phyloP scores from a whole-genome alignment of 1,140 invertebrate genomes.

The Lepidurus arcticus region DNA sequence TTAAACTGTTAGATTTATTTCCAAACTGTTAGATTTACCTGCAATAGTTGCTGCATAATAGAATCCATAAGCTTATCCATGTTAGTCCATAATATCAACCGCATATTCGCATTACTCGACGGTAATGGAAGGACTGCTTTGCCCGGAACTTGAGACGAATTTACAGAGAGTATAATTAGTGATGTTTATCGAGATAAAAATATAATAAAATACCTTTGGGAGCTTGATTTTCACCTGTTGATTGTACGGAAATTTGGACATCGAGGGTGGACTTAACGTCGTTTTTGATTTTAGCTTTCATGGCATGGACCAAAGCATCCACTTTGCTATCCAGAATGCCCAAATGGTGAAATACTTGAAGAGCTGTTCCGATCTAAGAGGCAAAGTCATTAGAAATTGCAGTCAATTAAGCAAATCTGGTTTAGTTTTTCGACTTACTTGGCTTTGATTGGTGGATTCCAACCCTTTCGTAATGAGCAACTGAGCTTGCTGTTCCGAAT shows the following conservation, averaged over 20 bases:
- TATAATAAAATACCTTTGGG: conserved; percentile 33
- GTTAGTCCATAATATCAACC: conserved; percentile 68
- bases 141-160: conserved; percentile 25
- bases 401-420: conserved; percentile 20
- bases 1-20: conserved; percentile 36
- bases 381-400: conserved; percentile 32
- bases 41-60: conserved; percentile 60
- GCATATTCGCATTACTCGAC: conserved; percentile 42
- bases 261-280: conserved; percentile 56
- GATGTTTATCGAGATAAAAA: background rate
- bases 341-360: conserved; percentile 68
- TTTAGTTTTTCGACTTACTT: conserved; percentile 42
- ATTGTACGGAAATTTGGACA: conserved; percentile 45
- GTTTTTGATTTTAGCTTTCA: conserved; percentile 52
- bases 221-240: conserved; percentile 34
- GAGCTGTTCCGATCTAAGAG: conserved; percentile 55
- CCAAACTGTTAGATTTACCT: conserved; percentile 52
- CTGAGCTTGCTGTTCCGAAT: conserved; percentile 61
- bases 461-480: conserved; percentile 60
- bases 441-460: conserved; percentile 57
- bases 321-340: conserved; percentile 54
- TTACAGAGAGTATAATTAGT: background rate
- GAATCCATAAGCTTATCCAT: conserved; percentile 69
- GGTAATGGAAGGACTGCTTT: background rate
- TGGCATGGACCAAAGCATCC: conserved; percentile 51